Evolutionary conservation across 1,140 invertebrate species (phyloP).

Genomic region (Caenorhabditis remanei): DNA sequence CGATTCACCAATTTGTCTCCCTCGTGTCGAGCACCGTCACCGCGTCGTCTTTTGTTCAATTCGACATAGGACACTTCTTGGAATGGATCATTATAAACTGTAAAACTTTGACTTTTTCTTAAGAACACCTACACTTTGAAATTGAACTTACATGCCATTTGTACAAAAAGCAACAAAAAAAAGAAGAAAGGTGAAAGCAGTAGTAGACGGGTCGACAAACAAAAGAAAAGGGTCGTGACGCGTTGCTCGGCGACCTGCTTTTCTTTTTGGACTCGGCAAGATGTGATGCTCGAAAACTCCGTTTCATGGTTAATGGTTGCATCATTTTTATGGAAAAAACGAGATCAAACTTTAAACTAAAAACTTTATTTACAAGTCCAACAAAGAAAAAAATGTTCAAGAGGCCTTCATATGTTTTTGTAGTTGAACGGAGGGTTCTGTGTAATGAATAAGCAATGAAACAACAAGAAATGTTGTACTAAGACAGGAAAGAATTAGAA

Average conservation of each 20-base stretch:
- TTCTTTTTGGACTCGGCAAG: neutral
- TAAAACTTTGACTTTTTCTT: neutral
- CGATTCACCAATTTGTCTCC: constrained; percentile 62
- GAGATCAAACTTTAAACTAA: neutral
- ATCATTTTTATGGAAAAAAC: constrained; percentile 10
- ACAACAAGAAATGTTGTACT: constrained; percentile 16
- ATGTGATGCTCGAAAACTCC: constrained; percentile 21
- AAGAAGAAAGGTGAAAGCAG: constrained; percentile 1
- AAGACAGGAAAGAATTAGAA: constrained; percentile 19
- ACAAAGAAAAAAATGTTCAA: neutral
- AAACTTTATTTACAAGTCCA: neutral
- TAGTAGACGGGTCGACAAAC: constrained; percentile 6
- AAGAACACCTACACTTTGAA: too few species aligned
- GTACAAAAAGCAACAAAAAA: constrained; percentile 5
- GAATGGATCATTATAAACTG: constrained; percentile 62
- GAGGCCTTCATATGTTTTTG: constrained; percentile 13
- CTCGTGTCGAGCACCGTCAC: constrained; percentile 62
- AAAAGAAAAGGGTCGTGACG: constrained; percentile 14
- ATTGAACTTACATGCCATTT: constrained; percentile 40
- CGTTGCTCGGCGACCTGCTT: constrained; percentile 44
- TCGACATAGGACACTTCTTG: constrained; percentile 65
- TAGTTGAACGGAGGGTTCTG: constrained; percentile 18
- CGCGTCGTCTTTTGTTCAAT: constrained; percentile 62
- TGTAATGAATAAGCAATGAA: constrained; percentile 38
- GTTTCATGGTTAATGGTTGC: neutral